phyloP scores from a whole-genome alignment of 2,797 vertebrate species.

The Eleutherodactylus coqui region DNA sequence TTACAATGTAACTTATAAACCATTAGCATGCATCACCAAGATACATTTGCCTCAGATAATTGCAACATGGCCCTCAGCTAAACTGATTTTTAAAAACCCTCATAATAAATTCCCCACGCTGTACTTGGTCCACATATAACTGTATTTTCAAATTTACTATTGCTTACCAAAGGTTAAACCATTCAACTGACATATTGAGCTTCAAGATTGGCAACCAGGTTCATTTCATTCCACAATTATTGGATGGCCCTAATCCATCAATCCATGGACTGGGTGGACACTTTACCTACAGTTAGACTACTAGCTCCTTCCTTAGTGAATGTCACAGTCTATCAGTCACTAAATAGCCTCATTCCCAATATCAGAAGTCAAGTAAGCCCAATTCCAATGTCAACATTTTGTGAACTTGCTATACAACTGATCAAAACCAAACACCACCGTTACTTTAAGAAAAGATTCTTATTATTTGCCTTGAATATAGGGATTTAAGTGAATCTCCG shows the following conservation, averaged over 20 bases:
- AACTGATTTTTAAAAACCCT: too few species aligned
- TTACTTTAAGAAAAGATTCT: neutral
- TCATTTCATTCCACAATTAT: conserved; percentile 17
- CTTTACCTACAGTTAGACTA: neutral
- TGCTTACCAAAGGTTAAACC: neutral
- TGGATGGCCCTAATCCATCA: conserved; percentile 28
- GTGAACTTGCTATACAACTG: too few species aligned
- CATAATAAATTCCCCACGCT: too few species aligned
- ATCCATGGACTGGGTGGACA: neutral
- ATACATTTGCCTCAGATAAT: too few species aligned
- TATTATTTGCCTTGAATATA: neutral
- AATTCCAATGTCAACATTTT: conserved; percentile 13
- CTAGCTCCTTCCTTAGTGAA: neutral
- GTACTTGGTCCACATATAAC: neutral
- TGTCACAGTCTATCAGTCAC: neutral
- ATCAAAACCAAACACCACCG: neutral
- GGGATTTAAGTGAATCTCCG: conserved; percentile 3
- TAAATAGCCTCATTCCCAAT: neutral
- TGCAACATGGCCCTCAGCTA: too few species aligned
- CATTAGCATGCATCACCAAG: too few species aligned
- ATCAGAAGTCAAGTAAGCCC: neutral
- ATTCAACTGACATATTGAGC: neutral
- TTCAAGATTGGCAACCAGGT: conserved; percentile 9
- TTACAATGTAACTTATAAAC: too few species aligned
- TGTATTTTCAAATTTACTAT: neutral